These are phyloP conservation scores for Notospermus geniculatus DNA, from an alignment of 1,140 invertebrate genomes.

Conservation along the genomic window DNA sequence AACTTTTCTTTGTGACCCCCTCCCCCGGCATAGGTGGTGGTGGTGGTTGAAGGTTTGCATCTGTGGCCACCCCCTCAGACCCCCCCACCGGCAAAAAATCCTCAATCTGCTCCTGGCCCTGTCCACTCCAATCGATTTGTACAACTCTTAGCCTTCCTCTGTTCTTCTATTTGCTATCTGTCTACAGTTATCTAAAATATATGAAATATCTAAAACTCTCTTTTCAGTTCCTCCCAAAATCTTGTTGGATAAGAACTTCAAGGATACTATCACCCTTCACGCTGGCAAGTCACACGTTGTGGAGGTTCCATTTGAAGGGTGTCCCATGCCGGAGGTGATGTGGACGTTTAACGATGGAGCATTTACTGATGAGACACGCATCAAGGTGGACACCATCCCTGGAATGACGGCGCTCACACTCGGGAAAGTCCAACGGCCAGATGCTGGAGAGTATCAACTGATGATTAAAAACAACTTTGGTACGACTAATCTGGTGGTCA, in stretches of 20 bases:
- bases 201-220: too few relatives aligned
- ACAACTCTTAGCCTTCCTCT: background rate
- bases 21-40: too few relatives aligned
- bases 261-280: constrained; percentile 46
- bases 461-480: constrained; percentile 50
- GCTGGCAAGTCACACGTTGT: constrained; percentile 48
- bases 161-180: background rate
- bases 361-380: constrained; percentile 46
- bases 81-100: too few relatives aligned
- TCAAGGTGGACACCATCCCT: constrained; percentile 48
- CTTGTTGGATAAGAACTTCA: constrained; percentile 44
- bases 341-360: constrained; percentile 49
- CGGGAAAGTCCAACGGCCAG: constrained; percentile 39
- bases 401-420: constrained; percentile 51
- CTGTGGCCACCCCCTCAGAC: too few relatives aligned
- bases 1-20: too few relatives aligned
- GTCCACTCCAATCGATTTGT: too few relatives aligned
- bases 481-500: constrained; percentile 29
- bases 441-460: constrained; percentile 50
- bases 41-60: too few relatives aligned
- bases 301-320: constrained; percentile 52
- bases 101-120: too few relatives aligned
- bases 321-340: constrained; percentile 47
- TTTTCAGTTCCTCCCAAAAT: constrained; percentile 46
- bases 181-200: background rate